phyloP scores from a whole-genome alignment of 2,797 vertebrate genomes.

The Monodelphis domestica region DNA sequence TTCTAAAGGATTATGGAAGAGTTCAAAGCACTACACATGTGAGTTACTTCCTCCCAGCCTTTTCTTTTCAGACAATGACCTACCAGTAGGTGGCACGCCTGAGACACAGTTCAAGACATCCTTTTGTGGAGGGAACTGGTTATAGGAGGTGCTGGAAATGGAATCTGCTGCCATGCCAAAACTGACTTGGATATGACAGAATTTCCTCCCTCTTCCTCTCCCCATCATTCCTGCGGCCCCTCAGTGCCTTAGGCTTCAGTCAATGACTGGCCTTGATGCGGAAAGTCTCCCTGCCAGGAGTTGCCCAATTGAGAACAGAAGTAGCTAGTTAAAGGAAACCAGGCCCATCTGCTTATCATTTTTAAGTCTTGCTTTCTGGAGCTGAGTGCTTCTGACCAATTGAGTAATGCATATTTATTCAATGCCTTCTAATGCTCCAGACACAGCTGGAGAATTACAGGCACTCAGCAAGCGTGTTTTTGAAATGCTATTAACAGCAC shows the following conservation, averaged over 20 bases:
- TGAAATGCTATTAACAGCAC: not conserved
- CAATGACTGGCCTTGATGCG: not conserved
- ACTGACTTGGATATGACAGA: not conserved
- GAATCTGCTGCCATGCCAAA: not conserved
- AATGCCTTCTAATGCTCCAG: not conserved
- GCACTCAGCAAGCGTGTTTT: not conserved
- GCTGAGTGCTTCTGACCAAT: not conserved
- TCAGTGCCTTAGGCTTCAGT: not conserved
- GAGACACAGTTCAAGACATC: not conserved
- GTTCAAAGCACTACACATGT: not conserved
- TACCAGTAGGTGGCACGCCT: conserved; percentile 57
- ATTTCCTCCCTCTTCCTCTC: conserved; percentile 3
- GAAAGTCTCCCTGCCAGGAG: not conserved
- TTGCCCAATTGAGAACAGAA: conserved; percentile 38
- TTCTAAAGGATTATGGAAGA: not conserved
- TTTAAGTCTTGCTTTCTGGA: conserved; percentile 35
- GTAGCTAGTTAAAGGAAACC: conserved; percentile 49
- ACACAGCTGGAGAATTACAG: conserved; percentile 16
- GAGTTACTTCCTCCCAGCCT: not conserved
- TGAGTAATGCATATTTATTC: conserved; percentile 10
- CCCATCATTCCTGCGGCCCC: conserved; percentile 19
- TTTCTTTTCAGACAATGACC: conserved; percentile 24
- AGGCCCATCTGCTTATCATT: not conserved
- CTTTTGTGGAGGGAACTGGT: not conserved
- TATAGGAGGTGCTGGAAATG: too few relatives aligned